Percentiles rank a stretch among this genome's conserved stretches.
Conservation (phyloP, 2,113 vertebrate species). For the Chaetura pelagica region DNA sequence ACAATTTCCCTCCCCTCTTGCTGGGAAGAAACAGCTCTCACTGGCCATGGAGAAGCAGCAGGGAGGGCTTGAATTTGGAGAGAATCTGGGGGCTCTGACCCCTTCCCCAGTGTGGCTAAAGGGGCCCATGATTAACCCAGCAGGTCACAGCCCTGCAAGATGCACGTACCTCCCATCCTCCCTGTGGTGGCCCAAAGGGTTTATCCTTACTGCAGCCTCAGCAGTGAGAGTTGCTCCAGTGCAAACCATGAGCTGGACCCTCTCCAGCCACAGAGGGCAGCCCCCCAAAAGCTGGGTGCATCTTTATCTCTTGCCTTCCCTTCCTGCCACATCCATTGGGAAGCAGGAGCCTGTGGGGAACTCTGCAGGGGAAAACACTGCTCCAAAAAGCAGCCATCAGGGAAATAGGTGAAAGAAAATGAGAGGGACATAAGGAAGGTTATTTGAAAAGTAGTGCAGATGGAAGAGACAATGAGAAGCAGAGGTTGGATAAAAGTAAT, state of each 20-base stretch:
- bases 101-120: not conserved
- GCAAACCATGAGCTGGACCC: accelerated
- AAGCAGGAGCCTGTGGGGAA: not conserved
- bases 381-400: not conserved
- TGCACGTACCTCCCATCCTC: accelerated
- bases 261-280: not conserved
- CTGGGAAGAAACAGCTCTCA: not conserved
- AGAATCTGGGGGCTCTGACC: not conserved
- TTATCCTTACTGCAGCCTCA: not conserved
- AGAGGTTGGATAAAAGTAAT: not conserved
- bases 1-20: not conserved
- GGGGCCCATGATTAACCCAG: not conserved
- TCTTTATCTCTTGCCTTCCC: not conserved
- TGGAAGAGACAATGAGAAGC: not conserved
- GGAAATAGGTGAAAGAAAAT: not conserved
- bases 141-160: not conserved
- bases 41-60: not conserved
- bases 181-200: not conserved
- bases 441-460: not conserved
- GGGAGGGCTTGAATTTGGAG: not conserved
- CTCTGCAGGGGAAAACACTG: not conserved
- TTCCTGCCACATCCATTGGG: accelerated
- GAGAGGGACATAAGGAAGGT: not conserved
- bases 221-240: not conserved
- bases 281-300: accelerated